Percentiles rank a stretch among this genome's conserved stretches.
These are phyloP conservation scores for Rallus limicola DNA, from an alignment of 2,113 vertebrate species.

Conservation along the genomic window DNA sequence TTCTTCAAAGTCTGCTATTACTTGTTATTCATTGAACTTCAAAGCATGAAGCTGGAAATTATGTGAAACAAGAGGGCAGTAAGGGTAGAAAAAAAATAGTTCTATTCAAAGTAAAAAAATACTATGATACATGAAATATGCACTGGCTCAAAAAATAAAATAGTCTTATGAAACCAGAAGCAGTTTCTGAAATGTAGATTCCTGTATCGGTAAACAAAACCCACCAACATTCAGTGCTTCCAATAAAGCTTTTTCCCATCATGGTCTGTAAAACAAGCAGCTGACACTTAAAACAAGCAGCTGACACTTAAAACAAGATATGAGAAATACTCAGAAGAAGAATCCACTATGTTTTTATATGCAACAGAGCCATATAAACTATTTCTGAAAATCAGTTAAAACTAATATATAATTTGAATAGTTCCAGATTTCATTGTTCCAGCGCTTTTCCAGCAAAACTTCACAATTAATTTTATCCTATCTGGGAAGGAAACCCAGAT, in stretches of 20 bases:
- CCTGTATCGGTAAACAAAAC: not conserved
- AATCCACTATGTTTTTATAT: not conserved
- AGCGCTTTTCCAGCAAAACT: not conserved
- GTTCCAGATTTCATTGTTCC: not conserved
- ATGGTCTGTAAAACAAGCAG: not conserved
- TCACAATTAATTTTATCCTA: not conserved
- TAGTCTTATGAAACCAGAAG: not conserved
- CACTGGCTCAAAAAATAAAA: not conserved
- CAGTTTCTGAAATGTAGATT: not conserved
- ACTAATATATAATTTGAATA: not conserved
- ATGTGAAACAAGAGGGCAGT: not conserved
- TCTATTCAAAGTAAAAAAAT: not conserved
- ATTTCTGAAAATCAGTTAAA: not conserved
- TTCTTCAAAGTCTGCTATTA: not conserved
- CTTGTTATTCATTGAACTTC: not conserved
- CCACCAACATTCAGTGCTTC: not conserved
- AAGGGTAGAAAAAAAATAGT: not conserved
- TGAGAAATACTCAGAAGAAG: not conserved
- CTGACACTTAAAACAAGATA: not conserved
- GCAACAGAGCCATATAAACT: not conserved
- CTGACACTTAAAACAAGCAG: not conserved
- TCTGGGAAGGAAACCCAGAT: not conserved
- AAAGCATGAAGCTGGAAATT: not conserved
- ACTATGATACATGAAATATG: not conserved
- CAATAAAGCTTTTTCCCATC: not conserved